A percentile compares a stretch with the other conserved stretches of the same genome.
Conservation (phyloP, 2,888 invertebrate genomes). For the Drosophila mimica region DNA sequence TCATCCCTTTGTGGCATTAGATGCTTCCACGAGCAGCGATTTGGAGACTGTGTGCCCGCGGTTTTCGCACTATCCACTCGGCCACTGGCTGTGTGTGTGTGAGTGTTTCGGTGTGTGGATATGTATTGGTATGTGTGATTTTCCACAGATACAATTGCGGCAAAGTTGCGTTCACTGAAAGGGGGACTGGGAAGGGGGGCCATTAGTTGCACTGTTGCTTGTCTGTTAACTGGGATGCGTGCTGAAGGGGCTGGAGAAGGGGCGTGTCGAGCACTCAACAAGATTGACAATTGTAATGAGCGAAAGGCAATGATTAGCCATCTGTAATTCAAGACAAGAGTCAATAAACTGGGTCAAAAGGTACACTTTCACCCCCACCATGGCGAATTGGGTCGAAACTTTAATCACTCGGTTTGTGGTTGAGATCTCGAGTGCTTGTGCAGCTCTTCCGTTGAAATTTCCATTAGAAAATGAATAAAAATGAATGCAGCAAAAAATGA, state of each 20-base stretch:
- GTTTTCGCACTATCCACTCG: slow-evolving; percentile 39
- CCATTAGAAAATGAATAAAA: slow-evolving; percentile 40
- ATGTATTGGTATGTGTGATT: slow-evolving; percentile 7
- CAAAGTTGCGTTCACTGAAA: slow-evolving; percentile 45
- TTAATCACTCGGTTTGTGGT: slow-evolving; percentile 10
- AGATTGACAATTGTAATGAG: slow-evolving; percentile 65
- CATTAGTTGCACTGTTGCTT: slow-evolving; percentile 48
- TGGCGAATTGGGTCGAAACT: slow-evolving; percentile 21
- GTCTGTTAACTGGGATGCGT: not conserved
- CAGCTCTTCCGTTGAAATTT: slow-evolving; percentile 48
- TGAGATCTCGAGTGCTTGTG: slow-evolving; percentile 28
- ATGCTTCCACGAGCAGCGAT: slow-evolving; percentile 2
- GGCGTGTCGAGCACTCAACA: slow-evolving; percentile 45
- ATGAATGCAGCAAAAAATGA: not conserved
- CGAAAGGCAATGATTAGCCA: slow-evolving; percentile 57
- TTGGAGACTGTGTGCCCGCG: slow-evolving; percentile 25
- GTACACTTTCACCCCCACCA: not conserved
- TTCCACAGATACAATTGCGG: slow-evolving; percentile 65
- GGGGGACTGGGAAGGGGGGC: slow-evolving; percentile 2
- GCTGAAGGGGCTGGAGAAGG: not conserved
- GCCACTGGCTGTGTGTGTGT: slow-evolving; percentile 3
- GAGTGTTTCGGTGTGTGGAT: not conserved
- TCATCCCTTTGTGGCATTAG: slow-evolving; percentile 12
- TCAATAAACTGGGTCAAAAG: slow-evolving; percentile 54
- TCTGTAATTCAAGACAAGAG: slow-evolving; percentile 58